These are phyloP conservation scores for Heliconius charithonia DNA, from an alignment of 2,888 invertebrate species.

Conservation along the genomic window DNA sequence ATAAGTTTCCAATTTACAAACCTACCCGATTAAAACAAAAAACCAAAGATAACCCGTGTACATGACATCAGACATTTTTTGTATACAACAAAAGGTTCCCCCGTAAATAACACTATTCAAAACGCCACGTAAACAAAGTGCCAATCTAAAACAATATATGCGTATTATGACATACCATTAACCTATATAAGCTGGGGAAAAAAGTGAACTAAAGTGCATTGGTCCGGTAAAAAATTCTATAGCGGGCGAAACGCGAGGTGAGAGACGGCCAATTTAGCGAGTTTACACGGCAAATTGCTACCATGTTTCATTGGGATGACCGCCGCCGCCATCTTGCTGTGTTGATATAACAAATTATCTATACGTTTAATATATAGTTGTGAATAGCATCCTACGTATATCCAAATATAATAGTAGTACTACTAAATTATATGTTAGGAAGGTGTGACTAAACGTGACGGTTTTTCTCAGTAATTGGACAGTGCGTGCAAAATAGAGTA, in stretches of 20 bases:
- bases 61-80: not conserved
- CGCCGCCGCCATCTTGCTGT: constrained; percentile 68
- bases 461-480: too few species aligned
- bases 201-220: constrained; percentile 55
- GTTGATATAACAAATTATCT: constrained; percentile 19
- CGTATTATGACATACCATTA: constrained; percentile 36
- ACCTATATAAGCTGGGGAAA: constrained; percentile 30
- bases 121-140: constrained; percentile 9
- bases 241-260: constrained; percentile 62
- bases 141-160: constrained; percentile 34
- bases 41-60: not conserved
- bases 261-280: constrained; percentile 81
- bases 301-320: constrained; percentile 75
- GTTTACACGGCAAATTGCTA: constrained; percentile 78
- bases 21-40: not conserved
- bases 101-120: not conserved
- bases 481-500: too few species aligned
- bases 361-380: not conserved
- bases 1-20: not conserved
- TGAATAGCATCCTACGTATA: not conserved
- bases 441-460: not conserved
- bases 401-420: too few species aligned
- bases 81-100: not conserved
- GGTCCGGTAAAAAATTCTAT: constrained; percentile 54
- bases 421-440: not conserved